Evolutionary conservation across 2,888 invertebrate genomes (phyloP).

Genomic region (Phania funesta): DNA sequence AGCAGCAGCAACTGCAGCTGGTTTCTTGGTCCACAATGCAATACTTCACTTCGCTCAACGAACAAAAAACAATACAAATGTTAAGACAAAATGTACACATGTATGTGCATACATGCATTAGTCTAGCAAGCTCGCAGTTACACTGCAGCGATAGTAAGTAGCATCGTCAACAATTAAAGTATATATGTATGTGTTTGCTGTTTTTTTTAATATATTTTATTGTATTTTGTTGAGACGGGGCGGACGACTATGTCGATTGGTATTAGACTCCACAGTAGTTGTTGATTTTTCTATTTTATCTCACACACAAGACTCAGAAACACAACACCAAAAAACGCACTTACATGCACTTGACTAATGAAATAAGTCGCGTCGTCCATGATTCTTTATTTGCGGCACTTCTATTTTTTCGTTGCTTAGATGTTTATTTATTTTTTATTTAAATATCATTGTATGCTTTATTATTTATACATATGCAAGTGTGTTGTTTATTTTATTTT

Average conservation of each 20-base stretch:
- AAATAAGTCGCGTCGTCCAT: slow-evolving; percentile 3
- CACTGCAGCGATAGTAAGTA: slow-evolving; percentile 39
- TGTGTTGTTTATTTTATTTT: slow-evolving; percentile 28
- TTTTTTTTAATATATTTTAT: slow-evolving; percentile 35
- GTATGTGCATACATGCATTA: not conserved
- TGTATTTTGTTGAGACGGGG: not conserved
- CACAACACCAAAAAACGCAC: slow-evolving; percentile 38
- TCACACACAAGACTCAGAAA: slow-evolving; percentile 16
- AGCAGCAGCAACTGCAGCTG: slow-evolving; percentile 52
- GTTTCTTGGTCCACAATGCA: slow-evolving; percentile 51
- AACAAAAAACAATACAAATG: slow-evolving; percentile 5
- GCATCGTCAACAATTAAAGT: slow-evolving; percentile 16
- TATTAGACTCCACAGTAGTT: slow-evolving; percentile 18
- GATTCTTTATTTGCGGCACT: no score
- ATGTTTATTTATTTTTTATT: slow-evolving; percentile 35
- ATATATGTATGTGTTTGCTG: not conserved
- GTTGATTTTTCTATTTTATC: slow-evolving; percentile 17
- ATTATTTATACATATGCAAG: no score
- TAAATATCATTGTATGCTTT: slow-evolving; percentile 11
- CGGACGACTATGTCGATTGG: not conserved
- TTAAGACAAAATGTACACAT: not conserved
- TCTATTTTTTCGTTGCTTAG: not conserved
- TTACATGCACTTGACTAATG: slow-evolving; percentile 53
- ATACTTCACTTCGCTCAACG: slow-evolving; percentile 26
- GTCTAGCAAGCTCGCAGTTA: slow-evolving; percentile 33